Percentiles rank a stretch among this genome's conserved stretches.
phyloP scores from a whole-genome alignment of 2,797 vertebrate species.

The Tokudaia muenninki region DNA sequence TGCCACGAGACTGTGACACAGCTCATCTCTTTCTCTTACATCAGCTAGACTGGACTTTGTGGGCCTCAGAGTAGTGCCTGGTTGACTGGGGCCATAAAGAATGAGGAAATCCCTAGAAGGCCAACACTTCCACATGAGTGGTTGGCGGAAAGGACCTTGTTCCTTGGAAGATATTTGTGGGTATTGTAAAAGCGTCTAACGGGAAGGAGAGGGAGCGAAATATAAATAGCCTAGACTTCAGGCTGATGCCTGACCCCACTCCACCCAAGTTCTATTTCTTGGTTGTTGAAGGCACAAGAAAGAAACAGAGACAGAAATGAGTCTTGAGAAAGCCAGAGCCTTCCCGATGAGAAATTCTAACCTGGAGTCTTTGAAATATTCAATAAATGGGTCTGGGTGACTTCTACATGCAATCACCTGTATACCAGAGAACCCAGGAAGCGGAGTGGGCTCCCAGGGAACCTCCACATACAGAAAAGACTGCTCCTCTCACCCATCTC shows the following conservation, averaged over 20 bases:
- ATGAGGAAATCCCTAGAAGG: not conserved
- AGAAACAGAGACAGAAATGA: not conserved
- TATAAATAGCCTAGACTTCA: not conserved
- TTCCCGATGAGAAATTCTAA: not conserved
- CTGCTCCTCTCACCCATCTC: not conserved
- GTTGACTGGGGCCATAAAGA: not conserved
- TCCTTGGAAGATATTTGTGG: not conserved
- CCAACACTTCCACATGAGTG: not conserved
- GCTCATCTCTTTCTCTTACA: not conserved
- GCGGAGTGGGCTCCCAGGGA: not conserved
- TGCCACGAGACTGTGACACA: not conserved
- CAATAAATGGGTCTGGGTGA: not conserved
- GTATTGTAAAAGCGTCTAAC: not conserved
- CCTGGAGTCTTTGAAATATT: not conserved
- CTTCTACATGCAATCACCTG: not conserved
- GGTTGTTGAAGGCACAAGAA: not conserved
- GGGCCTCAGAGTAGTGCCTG: not conserved
- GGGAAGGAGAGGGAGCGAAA: not conserved
- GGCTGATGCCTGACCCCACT: not conserved
- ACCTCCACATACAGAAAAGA: slow-evolving; percentile 20
- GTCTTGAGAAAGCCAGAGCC: not conserved
- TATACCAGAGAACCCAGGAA: slow-evolving; percentile 6
- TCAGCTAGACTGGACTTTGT: not conserved
- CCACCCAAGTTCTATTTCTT: not conserved
- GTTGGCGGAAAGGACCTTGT: not conserved